Evolutionary conservation across 2,888 invertebrate species (phyloP).

Genomic region (Pimpla rufipes): DNA sequence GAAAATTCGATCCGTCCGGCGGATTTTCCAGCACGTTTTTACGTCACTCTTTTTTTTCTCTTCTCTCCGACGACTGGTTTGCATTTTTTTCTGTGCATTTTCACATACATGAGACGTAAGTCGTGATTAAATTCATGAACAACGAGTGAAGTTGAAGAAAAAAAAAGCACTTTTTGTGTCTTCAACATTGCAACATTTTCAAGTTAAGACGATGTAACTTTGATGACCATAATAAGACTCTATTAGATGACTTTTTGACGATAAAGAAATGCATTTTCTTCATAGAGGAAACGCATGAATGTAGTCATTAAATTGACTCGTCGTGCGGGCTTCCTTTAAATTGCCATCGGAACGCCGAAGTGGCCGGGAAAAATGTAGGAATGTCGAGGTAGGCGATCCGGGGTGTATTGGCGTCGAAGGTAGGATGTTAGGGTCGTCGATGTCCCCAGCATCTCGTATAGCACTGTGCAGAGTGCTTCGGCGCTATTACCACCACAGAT

Average conservation of each 20-base stretch:
- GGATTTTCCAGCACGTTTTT: not conserved
- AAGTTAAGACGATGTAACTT: too few species aligned
- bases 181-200: too few species aligned
- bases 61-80: not conserved
- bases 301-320: not conserved
- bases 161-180: too few species aligned
- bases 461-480: constrained; percentile 12
- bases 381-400: not conserved
- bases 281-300: not conserved
- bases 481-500: constrained; percentile 51
- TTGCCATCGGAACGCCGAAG: not conserved
- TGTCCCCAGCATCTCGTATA: constrained; percentile 43
- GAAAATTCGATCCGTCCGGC: not conserved
- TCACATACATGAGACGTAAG: too few species aligned
- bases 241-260: not conserved
- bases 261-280: not conserved
- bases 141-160: too few species aligned
- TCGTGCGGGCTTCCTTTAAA: not conserved
- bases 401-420: constrained; percentile 28
- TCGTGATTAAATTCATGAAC: too few species aligned
- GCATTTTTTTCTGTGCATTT: not conserved
- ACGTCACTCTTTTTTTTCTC: not conserved
- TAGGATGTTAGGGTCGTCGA: constrained; percentile 30
- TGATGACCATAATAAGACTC: not conserved
- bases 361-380: constrained; percentile 12